These are phyloP conservation scores for Sigmodon hispidus DNA, from an alignment of 2,113 vertebrate species.

Conservation along the genomic window DNA sequence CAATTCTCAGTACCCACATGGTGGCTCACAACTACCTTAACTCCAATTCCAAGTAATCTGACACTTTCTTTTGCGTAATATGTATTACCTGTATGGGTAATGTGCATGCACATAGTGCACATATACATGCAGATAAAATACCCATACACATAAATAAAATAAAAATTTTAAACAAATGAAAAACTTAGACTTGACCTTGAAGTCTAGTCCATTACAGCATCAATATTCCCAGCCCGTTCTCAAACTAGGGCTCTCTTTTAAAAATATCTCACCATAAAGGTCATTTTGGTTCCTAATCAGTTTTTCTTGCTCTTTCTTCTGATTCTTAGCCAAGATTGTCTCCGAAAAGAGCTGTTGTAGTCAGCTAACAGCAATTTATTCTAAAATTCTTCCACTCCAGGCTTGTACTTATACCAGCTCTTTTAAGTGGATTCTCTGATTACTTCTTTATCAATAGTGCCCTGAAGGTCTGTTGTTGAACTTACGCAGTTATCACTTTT, in stretches of 20 bases:
- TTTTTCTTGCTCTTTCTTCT: neutral
- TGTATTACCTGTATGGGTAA: neutral
- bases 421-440: neutral
- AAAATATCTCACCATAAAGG: neutral
- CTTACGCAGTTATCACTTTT: neutral
- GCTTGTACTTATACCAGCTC: neutral
- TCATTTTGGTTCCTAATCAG: slow-evolving; percentile 36
- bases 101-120: neutral
- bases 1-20: neutral
- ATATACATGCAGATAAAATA: neutral
- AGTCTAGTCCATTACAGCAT: neutral
- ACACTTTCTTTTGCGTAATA: neutral
- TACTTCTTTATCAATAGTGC: neutral
- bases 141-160: neutral
- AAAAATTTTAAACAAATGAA: neutral
- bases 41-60: neutral
- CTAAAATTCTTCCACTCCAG: neutral
- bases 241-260: neutral
- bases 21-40: neutral
- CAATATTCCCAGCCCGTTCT: neutral
- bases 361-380: slow-evolving; percentile 12
- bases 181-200: neutral
- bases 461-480: neutral
- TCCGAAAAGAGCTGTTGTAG: neutral
- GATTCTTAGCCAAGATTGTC: neutral